Base-by-base conservation (phyloP, 2,797 vertebrate genomes). In the Eupleurogrammus muticus region DNA sequence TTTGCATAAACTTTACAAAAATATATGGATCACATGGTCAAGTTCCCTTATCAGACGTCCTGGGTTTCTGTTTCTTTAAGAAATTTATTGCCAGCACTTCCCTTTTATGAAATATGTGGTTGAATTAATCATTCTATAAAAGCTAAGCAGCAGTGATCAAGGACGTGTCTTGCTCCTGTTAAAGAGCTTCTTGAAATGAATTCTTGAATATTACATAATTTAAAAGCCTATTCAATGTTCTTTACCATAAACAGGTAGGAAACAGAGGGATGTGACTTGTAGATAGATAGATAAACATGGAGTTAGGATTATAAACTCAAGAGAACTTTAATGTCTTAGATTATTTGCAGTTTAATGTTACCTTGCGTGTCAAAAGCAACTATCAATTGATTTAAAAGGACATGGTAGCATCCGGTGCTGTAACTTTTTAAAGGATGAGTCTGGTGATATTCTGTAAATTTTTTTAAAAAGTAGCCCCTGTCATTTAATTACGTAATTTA, bases 11-110 rank as follows among this genome's bases (percentile, higher is more conserved):
- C 19, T 40, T 69, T 13, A 40, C 9, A 17, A 17, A 53, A 11
- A 66, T 66, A 40, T 56, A 44, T 56, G 47, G 69, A 84, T 84
- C 58, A 47, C 49, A 76, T 36, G 49, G 72, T 63, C 47, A 19
- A 48, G 17, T 38, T 71, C 40, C 40, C 58, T 81, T 54, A 70
- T 40, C 28, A 49, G 69, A 70, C 9, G 14, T 54, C 64, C 76
- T 55, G 53, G 1, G 11, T 56, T 47, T 73, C 35, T 44, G 19
- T 50, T 65, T 82, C 50, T 77, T 73, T 55, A 54, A 35, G 55
- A 44, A 46, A 49, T 80, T 73, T n/a, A 61, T 9, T 19, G 17
- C 70, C 63, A 49, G 42, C 56, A 19, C 47, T 70, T 58, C 42
- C 57, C 19, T 74, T 74, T 49, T 47, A 76, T 78, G 66, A 40